phyloP scores from a whole-genome alignment of 2,797 vertebrate species.

The Acanthornis magna region DNA sequence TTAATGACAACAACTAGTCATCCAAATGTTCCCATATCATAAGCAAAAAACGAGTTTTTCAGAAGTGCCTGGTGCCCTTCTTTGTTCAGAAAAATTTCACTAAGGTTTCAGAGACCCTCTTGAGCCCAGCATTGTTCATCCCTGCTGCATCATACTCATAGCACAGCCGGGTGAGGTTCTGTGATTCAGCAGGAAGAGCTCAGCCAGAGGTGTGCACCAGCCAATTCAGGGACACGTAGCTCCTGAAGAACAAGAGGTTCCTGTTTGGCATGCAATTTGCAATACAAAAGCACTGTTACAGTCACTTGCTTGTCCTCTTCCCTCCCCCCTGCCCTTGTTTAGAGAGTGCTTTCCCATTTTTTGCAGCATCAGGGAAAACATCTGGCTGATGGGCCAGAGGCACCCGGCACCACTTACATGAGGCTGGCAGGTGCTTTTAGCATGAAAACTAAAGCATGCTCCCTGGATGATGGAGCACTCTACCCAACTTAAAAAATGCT shows the following conservation, averaged over 20 bases:
- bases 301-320: not conserved
- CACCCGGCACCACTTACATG: not conserved
- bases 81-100: not conserved
- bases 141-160: not conserved
- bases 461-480: not conserved
- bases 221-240: not conserved
- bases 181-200: constrained; percentile 13
- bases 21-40: not conserved
- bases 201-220: not conserved
- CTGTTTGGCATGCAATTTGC: constrained; percentile 8
- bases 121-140: not conserved
- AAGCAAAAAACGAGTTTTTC: not conserved
- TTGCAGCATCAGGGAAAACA: not conserved
- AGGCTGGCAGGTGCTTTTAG: not conserved
- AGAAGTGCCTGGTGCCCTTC: not conserved
- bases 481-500: not conserved
- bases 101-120: not conserved
- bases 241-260: constrained; percentile 43
- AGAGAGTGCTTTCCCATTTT: not conserved
- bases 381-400: not conserved
- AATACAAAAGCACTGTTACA: not conserved
- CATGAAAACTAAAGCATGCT: not conserved
- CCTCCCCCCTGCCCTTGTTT: not conserved
- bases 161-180: not conserved
- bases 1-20: not conserved